Evolutionary conservation across 2,888 invertebrate species (phyloP), one percentile per base, ranked within the genome.

Genomic region (Diloba caeruleocephala): DNA sequence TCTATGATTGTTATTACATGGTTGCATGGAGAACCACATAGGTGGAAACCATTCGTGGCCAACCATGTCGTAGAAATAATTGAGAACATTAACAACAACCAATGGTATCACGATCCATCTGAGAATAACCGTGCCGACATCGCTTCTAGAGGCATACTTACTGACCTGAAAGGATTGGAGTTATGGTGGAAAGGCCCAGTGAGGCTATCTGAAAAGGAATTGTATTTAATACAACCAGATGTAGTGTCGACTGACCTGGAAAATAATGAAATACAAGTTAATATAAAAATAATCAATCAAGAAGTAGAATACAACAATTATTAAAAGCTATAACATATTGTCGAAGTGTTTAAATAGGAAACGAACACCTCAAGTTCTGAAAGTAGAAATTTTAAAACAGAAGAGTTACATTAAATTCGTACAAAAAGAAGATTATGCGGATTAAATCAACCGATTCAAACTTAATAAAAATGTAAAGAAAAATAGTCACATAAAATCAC

Each of bases 111-210:
- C 12, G 65, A 70, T 5, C 14, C 28, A 32, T 60, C 70, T 6
- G 7, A 43, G 9, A 36, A 63, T 1, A 73, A n/a, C n/a, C n/a
- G n/a, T n/a, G n/a, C n/a, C n/a, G n/a, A 73, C n/a, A 14, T 68
- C 1, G 68, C 53, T 0, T 65, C 69, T 3, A 38, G 73, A 50
- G 73, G 72, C 7, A 36, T 56, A 12, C 10, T 62, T 2, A 1
- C 5, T 1, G 51, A 71, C 2, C 29, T 72, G 17, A 44, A 45
- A n/a, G n/a, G 38, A 0, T 37, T 9, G 10, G n/a, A 50, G 66
- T 21, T 67, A 2, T 72, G 74, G 74, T 65, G 63, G 69, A 9
- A 58, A 1, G 74, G 70, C 1, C 70, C 71, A 38, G 10, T n/a
- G 5, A 58, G 60, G 62, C 33, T 68, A 17, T 28, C 23, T n/a